phyloP scores from a whole-genome alignment of 2,113 vertebrate species.

The Strix aluco region DNA sequence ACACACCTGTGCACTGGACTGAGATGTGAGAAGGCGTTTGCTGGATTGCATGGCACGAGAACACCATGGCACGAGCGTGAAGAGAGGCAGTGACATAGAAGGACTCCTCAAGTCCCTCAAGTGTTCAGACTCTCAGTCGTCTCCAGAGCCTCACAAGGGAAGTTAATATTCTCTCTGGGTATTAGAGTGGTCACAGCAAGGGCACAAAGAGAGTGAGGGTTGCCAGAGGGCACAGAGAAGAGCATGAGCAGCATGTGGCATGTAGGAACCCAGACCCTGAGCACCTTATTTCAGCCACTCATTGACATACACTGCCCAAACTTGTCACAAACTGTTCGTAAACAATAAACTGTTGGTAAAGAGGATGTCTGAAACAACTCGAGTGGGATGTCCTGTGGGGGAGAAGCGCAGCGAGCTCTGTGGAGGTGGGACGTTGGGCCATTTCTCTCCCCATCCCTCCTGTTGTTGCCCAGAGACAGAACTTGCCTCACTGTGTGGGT shows the following conservation, averaged over 20 bases:
- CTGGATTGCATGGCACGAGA: background rate
- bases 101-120: background rate
- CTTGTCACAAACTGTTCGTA: no score
- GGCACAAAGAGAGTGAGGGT: no score
- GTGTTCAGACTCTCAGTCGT: background rate
- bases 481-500: no score
- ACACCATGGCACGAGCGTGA: accelerated
- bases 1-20: background rate
- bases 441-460: no score
- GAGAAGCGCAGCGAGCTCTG: no score
- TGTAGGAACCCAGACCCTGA: background rate
- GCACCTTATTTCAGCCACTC: background rate
- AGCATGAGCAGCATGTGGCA: background rate
- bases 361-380: no score
- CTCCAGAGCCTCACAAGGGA: background rate
- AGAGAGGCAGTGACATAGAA: background rate
- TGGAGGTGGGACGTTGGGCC: no score
- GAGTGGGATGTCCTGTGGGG: no score
- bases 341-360: no score
- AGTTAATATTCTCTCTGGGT: background rate
- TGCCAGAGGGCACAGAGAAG: background rate
- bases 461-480: no score
- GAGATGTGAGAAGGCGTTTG: background rate
- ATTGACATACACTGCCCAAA: background rate
- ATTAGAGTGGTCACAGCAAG: background rate